Conservation (phyloP, 2,797 vertebrate species). For the Phataginus tricuspis region DNA sequence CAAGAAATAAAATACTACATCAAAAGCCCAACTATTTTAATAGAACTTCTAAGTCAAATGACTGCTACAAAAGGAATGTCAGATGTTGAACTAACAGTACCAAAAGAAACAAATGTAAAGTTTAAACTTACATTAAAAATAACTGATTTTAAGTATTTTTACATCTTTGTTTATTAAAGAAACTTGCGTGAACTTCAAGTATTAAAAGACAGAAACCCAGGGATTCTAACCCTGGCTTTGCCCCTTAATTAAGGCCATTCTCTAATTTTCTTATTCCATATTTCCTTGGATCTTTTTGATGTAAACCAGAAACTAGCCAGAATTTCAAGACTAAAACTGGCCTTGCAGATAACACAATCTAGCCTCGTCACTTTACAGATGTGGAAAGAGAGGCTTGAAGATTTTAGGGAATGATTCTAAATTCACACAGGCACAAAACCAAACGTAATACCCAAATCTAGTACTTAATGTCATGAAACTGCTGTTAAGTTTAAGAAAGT, state of each 20-base stretch:
- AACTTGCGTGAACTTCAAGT: neutral
- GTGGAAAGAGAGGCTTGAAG: neutral
- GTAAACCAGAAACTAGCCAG: neutral
- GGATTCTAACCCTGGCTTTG: neutral
- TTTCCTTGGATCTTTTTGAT: constrained; percentile 26
- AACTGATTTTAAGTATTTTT: neutral
- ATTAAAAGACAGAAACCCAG: neutral
- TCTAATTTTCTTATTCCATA: neutral
- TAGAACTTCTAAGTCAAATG: neutral
- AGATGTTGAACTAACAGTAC: neutral
- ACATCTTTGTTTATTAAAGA: neutral
- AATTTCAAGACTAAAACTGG: neutral
- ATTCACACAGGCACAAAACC: neutral
- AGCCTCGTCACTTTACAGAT: neutral
- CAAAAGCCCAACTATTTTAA: constrained; percentile 15
- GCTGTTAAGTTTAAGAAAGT: neutral
- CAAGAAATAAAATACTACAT: neutral
- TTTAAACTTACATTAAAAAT: constrained; percentile 2
- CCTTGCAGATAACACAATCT: neutral
- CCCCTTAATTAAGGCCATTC: neutral
- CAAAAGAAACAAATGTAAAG: neutral
- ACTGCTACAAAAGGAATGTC: neutral
- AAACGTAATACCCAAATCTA: neutral
- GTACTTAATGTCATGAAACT: neutral
- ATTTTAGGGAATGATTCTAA: neutral